Conservation (phyloP, 2,888 invertebrate species). For the Luffia ferchaultella region DNA sequence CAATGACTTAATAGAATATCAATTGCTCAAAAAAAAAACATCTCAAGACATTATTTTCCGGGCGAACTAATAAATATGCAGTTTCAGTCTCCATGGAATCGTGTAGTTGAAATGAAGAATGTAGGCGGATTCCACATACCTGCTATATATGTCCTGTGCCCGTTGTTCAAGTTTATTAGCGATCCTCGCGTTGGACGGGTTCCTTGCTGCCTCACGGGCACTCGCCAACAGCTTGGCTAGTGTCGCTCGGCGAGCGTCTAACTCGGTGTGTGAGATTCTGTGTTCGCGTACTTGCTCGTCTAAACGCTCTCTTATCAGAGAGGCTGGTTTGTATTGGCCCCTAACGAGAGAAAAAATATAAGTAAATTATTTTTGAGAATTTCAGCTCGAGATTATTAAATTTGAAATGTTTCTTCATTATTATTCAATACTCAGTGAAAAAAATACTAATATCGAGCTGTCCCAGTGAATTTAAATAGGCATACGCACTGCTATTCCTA, state of each 20-base stretch:
- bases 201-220: slow-evolving; percentile 81
- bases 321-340: slow-evolving; percentile 81
- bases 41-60: too few species aligned
- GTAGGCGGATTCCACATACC: too few species aligned
- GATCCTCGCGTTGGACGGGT: slow-evolving; percentile 84
- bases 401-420: not conserved
- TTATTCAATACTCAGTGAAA: too few species aligned
- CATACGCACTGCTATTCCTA: too few species aligned
- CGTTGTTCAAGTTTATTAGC: slow-evolving; percentile 91
- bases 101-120: too few species aligned
- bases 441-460: too few species aligned
- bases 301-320: slow-evolving; percentile 85
- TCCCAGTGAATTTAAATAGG: too few species aligned
- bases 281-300: slow-evolving; percentile 92
- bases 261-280: slow-evolving; percentile 80
- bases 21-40: too few species aligned
- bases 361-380: slow-evolving; percentile 8
- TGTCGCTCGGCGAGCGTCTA: slow-evolving; percentile 86
- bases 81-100: too few species aligned
- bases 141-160: slow-evolving; percentile 82
- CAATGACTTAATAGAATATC: too few species aligned
- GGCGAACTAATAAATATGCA: too few species aligned
- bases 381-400: too few species aligned
- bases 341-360: slow-evolving; percentile 26
- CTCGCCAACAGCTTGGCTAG: slow-evolving; percentile 82